These are phyloP conservation scores for Cotesia vestalis DNA, from an alignment of 1,140 invertebrate species.

Conservation along the genomic window DNA sequence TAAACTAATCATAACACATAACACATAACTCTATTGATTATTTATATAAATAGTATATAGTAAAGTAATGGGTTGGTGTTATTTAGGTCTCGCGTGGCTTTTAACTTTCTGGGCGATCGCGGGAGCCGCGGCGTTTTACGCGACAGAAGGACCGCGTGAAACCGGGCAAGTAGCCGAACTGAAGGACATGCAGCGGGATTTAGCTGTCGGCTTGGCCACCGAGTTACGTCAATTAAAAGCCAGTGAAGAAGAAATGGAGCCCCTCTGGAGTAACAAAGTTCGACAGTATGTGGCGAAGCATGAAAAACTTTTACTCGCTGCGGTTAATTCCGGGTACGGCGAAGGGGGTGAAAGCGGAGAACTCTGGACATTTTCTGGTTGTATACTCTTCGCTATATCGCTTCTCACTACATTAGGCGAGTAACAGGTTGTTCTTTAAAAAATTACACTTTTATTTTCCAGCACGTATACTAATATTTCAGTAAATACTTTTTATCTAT, in stretches of 20 bases:
- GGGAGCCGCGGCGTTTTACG: slow-evolving; percentile 69
- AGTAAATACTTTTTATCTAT: too few species aligned
- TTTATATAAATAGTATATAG: not conserved
- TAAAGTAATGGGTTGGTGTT: not conserved
- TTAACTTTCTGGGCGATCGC: slow-evolving; percentile 68
- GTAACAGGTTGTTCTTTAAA: slow-evolving; percentile 13
- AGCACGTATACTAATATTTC: not conserved
- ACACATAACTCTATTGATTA: not conserved
- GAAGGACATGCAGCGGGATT: slow-evolving; percentile 63
- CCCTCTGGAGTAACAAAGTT: slow-evolving; percentile 66
- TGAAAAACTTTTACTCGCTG: slow-evolving; percentile 65
- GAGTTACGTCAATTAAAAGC: slow-evolving; percentile 65
- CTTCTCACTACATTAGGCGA: slow-evolving; percentile 71
- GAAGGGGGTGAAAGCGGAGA: slow-evolving; percentile 65
- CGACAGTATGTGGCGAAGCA: slow-evolving; percentile 67
- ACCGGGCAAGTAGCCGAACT: slow-evolving; percentile 63
- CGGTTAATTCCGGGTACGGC: slow-evolving; percentile 68
- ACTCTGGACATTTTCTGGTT: slow-evolving; percentile 73
- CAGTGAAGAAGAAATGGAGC: slow-evolving; percentile 57
- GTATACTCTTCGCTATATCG: slow-evolving; percentile 70
- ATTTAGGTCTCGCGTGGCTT: slow-evolving; percentile 64
- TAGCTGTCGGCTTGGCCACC: slow-evolving; percentile 65
- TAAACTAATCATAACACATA: not conserved
- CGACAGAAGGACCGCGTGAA: slow-evolving; percentile 70
- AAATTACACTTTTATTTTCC: not conserved